Conservation (phyloP, 1,140 invertebrate species). For the Drosophila paulistorum region DNA sequence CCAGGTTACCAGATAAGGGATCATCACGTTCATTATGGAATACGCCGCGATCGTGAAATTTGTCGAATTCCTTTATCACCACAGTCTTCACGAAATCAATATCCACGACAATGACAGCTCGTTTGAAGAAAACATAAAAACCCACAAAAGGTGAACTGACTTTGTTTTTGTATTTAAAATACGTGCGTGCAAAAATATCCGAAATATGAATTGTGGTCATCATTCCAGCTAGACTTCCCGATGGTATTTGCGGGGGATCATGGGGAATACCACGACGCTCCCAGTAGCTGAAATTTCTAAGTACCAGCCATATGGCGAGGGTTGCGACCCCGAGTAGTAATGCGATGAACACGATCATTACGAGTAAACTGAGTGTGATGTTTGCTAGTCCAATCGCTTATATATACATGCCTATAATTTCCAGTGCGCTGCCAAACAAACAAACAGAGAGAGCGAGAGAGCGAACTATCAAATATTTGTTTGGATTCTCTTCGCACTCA, state of each 20-base stretch:
- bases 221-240: conserved; percentile 60
- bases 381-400: too few relatives aligned
- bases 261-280: conserved; percentile 80
- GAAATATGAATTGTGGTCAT: conserved; percentile 38
- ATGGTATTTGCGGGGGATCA: conserved; percentile 60
- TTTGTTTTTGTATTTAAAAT: conserved; percentile 57
- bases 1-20: conserved; percentile 83
- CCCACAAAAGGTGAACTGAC: conserved; percentile 56
- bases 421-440: too few relatives aligned
- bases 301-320: conserved; percentile 35
- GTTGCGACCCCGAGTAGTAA: conserved; percentile 19
- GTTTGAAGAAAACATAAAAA: conserved; percentile 45
- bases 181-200: conserved; percentile 21
- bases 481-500: neutral
- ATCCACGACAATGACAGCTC: conserved; percentile 33
- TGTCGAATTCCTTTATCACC: conserved; percentile 85
- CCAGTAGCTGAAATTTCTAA: conserved; percentile 69
- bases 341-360: conserved; percentile 31
- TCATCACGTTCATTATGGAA: conserved; percentile 83
- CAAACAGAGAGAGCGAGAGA: too few relatives aligned
- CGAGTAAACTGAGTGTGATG: conserved; percentile 8
- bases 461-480: too few relatives aligned
- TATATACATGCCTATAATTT: too few relatives aligned
- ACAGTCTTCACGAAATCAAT: conserved; percentile 83
- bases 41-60: conserved; percentile 84